Evolutionary conservation across 2,888 invertebrate species (phyloP), one percentile per base, ranked within the genome.

Genomic region (Spatulosminthurus flaviceps): DNA sequence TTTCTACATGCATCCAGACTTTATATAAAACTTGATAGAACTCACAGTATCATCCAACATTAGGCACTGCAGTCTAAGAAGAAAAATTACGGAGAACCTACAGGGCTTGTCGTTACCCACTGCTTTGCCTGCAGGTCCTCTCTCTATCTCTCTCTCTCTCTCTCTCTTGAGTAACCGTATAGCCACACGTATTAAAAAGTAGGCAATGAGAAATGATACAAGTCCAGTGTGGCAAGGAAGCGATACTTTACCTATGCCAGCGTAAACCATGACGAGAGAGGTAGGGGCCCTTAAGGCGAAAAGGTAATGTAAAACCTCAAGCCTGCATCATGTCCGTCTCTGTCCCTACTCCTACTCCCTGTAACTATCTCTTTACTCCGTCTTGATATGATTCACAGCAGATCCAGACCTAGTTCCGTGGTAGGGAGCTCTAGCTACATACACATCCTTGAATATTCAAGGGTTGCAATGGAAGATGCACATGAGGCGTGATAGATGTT

Each of bases 401-500:
- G 24, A 64, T 24, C 64, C 64, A 13, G 71, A 19, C 21, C 71
- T 34, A 34, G 71, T 34, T n/a, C n/a, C n/a, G n/a, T n/a, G 29
- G 73, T 7, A 28, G 60, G 51, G 22, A 64, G 72, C 22, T 70
- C 22, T 34, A 22, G 41, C 64, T 16, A 29, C 41, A 22, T 75
- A 22, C 29, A 21, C 74, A 60, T 26, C 5, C 34, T 34, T 29
- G 21, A 22, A 66, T 66, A 42, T 22, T 34, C 24, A 71, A 42
- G 34, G 22, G 41, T 22, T 34, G 41, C 16, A 34, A 7, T n/a
- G 42, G n/a, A 16, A 51, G 70, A 69, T 77, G 43, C 41, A 64
- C 80, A 80, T 79, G 81, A 82, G 81, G 79, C 78, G 83, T 84
- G 83, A 82, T 84, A 81, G 82, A 83, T 83, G 83, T 81, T 82